phyloP scores from a whole-genome alignment of 2,797 vertebrate species.

The Gallinago stenura region DNA sequence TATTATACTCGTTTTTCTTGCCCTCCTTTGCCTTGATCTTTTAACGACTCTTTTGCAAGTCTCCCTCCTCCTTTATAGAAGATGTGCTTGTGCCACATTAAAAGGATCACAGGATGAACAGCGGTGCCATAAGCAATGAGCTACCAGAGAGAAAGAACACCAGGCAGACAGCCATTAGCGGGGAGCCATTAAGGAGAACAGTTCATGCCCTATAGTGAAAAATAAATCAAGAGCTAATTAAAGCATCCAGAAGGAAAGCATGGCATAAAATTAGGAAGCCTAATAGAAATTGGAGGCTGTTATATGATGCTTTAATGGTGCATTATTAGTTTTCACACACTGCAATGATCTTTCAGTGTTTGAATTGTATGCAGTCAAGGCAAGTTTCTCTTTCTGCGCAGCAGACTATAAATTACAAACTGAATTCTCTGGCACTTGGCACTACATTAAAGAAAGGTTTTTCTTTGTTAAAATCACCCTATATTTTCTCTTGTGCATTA shows the following conservation, averaged over 20 bases:
- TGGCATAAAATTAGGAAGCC: slow-evolving; percentile 61
- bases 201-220: slow-evolving; percentile 53
- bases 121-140: slow-evolving; percentile 24
- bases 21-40: not conserved
- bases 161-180: slow-evolving; percentile 61
- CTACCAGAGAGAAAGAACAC: slow-evolving; percentile 25
- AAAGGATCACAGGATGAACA: slow-evolving; percentile 14
- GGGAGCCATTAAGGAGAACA: slow-evolving; percentile 60
- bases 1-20: not conserved
- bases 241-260: slow-evolving; percentile 65
- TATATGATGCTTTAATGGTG: slow-evolving; percentile 35
- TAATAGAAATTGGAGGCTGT: slow-evolving; percentile 52
- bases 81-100: not conserved
- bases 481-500: not conserved
- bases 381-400: too few species aligned
- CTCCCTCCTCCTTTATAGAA: not conserved
- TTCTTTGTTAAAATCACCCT: slow-evolving; percentile 39
- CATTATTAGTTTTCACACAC: slow-evolving; percentile 47
- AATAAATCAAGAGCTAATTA: slow-evolving; percentile 78
- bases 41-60: not conserved
- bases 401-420: not conserved
- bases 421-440: slow-evolving; percentile 23
- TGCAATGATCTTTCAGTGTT: not conserved
- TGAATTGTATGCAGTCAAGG: too few species aligned
- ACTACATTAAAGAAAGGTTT: slow-evolving; percentile 34